Conservation (phyloP, 92 coral and sea anemone genomes). For the Epizoanthus rinbou region DNA sequence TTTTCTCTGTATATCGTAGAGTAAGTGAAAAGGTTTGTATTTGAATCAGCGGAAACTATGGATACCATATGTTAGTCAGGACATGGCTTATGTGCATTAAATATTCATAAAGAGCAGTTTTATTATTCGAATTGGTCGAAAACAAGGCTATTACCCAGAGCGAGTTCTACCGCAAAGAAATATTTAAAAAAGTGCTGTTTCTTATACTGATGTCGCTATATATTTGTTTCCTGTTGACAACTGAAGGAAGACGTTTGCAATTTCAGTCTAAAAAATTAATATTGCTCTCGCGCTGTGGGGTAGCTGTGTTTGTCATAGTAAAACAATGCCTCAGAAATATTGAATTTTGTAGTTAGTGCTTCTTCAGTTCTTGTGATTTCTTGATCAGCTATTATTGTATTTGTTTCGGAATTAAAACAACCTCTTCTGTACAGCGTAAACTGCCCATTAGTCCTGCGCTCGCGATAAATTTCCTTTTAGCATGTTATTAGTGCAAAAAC, state of each 20-base stretch:
- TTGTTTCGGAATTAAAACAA: neutral
- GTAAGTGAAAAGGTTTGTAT: neutral
- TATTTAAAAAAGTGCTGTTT: neutral
- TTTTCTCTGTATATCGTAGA: neutral
- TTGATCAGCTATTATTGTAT: neutral
- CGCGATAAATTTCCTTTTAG: neutral
- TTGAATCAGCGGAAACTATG: constrained; percentile 3
- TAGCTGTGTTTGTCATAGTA: neutral
- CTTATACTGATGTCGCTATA: neutral
- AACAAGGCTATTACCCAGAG: neutral
- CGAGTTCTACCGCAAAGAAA: neutral
- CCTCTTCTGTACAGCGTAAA: neutral
- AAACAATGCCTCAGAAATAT: neutral
- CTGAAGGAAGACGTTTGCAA: neutral
- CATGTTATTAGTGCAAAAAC: neutral
- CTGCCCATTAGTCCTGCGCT: neutral
- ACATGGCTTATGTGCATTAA: constrained; percentile 3
- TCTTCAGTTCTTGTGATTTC: neutral
- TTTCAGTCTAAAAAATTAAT: constrained; percentile 15
- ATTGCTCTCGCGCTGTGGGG: neutral
- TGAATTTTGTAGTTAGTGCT: neutral
- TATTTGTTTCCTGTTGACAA: neutral
- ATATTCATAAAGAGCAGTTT: constrained; percentile 22
- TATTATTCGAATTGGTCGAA: constrained; percentile 24
- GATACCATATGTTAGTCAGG: neutral